These are phyloP conservation scores for Notarius quadriscutis DNA, from an alignment of 2,113 vertebrate species.

Conservation along the genomic window DNA sequence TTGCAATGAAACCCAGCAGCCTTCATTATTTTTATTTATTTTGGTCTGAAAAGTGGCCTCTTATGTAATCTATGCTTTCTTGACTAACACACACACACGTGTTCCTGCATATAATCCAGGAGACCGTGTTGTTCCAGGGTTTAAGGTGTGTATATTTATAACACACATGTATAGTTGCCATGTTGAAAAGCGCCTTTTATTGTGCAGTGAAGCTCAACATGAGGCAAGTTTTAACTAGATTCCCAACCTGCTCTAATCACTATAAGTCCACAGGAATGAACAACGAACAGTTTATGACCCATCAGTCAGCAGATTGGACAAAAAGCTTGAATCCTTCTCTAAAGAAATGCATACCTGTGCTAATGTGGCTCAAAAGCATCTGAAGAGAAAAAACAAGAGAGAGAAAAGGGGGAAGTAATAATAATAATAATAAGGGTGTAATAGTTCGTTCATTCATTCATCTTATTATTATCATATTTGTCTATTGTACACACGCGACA, in stretches of 20 bases:
- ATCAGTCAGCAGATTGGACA: background rate
- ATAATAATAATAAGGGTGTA: constrained; percentile 8
- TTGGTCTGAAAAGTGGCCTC: no score
- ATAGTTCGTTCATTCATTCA: background rate
- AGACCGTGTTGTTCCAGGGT: background rate
- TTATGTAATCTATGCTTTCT: no score
- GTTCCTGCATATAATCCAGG: background rate
- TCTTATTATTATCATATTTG: background rate
- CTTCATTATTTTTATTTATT: no score
- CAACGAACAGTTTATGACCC: background rate
- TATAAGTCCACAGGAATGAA: constrained; percentile 37
- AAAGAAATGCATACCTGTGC: background rate
- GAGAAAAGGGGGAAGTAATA: background rate
- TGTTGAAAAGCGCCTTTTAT: background rate
- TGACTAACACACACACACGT: no score
- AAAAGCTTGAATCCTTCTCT: constrained; percentile 5
- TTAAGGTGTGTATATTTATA: background rate
- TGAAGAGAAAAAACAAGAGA: background rate
- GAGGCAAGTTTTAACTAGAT: constrained; percentile 65
- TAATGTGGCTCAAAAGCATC: background rate
- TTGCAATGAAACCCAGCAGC: no score
- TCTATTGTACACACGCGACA: constrained; percentile 16
- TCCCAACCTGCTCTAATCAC: constrained; percentile 31
- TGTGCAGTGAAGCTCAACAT: constrained; percentile 18
- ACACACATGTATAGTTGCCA: background rate